Evolutionary conservation across 2,888 invertebrate genomes (phyloP), one percentile per base, ranked within the genome.

Genomic region (Agrotis exclamationis): DNA sequence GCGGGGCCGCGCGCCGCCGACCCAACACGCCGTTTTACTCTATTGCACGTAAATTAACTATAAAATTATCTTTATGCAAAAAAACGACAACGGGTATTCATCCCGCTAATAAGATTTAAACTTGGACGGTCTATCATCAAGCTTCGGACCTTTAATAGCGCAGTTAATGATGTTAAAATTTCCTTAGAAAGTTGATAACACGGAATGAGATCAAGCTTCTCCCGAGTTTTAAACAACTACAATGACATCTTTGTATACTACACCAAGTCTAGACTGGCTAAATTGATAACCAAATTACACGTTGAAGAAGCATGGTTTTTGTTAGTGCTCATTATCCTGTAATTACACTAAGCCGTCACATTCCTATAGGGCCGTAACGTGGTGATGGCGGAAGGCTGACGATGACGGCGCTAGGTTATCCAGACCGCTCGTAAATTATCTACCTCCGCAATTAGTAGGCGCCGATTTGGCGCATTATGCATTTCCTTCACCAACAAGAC

Each of bases 401-500:
- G 85, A 83, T 80, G 86, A 86, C 87, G 75, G 87, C 74, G 85
- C 88, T 89, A 87, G 88, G 90, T 86, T 91, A 91, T 91, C 90
- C 89, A 90, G 90, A 86, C 85, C 88, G 90, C 88, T 92, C 93
- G 91, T 94, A 95, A 94, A 94, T 95, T 92, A 94, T 89, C 92
- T 85, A 85, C 92, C 93, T 92, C 90, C 91, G 93, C 95, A 94
- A 95, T 95, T 93, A 95, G 92, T 85, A 91, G 94, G 95, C 95
- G 94, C 93, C 94, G 90, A 94, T 94, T 94, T 93, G 93, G 91
- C 93, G 94, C 90, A 92, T 91, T 92, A 89, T 88, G 87, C 82
- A 87, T 90, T 90, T 90, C 86, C 88, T 89, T 86, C 75, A 50
- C 69, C 70, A 82, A 76, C 79, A 75, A 77, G 84, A 82, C 81